phyloP scores from a whole-genome alignment of 2,888 invertebrate genomes.

The Andrena camellia region DNA sequence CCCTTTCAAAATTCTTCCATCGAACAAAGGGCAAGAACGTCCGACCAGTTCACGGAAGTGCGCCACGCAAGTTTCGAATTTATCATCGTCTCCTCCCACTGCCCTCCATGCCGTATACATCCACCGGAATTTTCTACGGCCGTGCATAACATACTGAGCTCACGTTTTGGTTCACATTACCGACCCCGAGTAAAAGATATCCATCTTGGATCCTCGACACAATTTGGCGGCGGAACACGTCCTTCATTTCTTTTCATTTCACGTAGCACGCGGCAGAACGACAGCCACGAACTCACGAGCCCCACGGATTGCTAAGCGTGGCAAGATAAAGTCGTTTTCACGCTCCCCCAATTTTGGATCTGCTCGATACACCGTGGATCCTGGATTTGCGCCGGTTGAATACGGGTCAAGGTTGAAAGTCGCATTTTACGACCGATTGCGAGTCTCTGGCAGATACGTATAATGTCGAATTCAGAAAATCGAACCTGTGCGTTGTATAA shows the following conservation, averaged over 20 bases:
- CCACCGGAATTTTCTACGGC: background rate
- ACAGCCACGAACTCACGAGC: slow-evolving; percentile 19
- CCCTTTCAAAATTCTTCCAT: background rate
- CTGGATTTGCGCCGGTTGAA: slow-evolving; percentile 68
- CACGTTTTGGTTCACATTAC: slow-evolving; percentile 49
- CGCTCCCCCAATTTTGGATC: slow-evolving; percentile 50
- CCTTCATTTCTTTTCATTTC: slow-evolving; percentile 78
- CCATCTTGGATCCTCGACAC: slow-evolving; percentile 81
- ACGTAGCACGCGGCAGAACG: slow-evolving; percentile 64
- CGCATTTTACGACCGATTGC: slow-evolving; percentile 24
- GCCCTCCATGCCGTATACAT: too few species aligned
- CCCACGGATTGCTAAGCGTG: too few species aligned
- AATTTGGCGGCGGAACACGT: slow-evolving; percentile 77
- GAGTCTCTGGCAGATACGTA: background rate
- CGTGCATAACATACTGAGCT: slow-evolving; percentile 25
- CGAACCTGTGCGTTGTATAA: background rate
- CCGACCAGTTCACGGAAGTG: slow-evolving; percentile 25
- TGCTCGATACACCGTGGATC: slow-evolving; percentile 70
- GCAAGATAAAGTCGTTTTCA: slow-evolving; percentile 48
- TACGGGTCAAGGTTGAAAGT: slow-evolving; percentile 81
- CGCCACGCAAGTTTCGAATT: slow-evolving; percentile 27
- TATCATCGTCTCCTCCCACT: background rate
- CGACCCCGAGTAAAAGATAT: slow-evolving; percentile 44
- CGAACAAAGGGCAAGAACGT: slow-evolving; percentile 17
- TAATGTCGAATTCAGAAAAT: slow-evolving; percentile 8